Evolutionary conservation across 2,888 invertebrate species (phyloP).

Genomic region (Tenthredo notha): DNA sequence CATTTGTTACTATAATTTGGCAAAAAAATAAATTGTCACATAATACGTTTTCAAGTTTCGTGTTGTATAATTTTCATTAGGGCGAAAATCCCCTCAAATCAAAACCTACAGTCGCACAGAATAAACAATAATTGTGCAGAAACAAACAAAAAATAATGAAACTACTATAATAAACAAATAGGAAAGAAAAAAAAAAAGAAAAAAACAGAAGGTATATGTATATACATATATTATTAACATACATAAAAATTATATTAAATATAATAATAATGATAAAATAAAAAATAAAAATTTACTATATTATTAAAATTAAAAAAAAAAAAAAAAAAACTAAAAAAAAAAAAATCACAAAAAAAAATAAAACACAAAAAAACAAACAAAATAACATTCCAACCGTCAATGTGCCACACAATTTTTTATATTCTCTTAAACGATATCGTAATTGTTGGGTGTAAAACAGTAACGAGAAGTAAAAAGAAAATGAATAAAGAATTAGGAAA

Average conservation of each 20-base stretch:
- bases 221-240: slow-evolving; percentile 65
- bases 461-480: slow-evolving; percentile 45
- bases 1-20: background rate
- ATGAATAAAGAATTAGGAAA: slow-evolving; percentile 30
- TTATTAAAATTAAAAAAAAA: slow-evolving; percentile 59
- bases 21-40: background rate
- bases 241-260: slow-evolving; percentile 66
- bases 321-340: background rate
- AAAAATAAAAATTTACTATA: slow-evolving; percentile 70
- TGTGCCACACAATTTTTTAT: slow-evolving; percentile 83
- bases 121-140: slow-evolving; percentile 74
- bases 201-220: slow-evolving; percentile 56
- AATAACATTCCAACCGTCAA: slow-evolving; percentile 84
- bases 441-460: slow-evolving; percentile 54
- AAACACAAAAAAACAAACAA: slow-evolving; percentile 79
- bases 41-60: background rate
- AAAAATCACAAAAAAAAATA: slow-evolving; percentile 45
- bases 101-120: slow-evolving; percentile 77
- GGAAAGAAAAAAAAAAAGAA: background rate
- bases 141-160: slow-evolving; percentile 69
- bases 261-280: slow-evolving; percentile 9
- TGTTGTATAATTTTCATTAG: slow-evolving; percentile 55
- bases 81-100: slow-evolving; percentile 74
- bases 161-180: slow-evolving; percentile 61
- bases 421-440: slow-evolving; percentile 67